Evolutionary conservation across 2,888 invertebrate genomes (phyloP).

Genomic region (Pimpla rufipes): DNA sequence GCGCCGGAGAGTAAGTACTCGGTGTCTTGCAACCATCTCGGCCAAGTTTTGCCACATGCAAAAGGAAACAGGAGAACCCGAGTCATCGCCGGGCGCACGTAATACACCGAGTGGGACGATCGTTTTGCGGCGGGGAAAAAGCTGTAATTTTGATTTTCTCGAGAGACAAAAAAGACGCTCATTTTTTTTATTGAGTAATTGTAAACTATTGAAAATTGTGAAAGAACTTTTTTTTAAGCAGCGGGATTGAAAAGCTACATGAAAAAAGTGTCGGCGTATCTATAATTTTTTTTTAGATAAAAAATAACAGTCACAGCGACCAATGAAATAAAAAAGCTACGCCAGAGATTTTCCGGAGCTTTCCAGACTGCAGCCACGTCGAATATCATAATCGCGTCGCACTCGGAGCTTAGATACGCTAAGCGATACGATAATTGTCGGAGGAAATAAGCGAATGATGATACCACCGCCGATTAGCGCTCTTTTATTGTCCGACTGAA

Average conservation of each 20-base stretch:
- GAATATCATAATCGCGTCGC: neutral
- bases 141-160: neutral
- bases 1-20: constrained; percentile 15
- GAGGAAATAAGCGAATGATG: constrained; percentile 20
- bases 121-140: neutral
- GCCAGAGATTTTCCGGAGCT: too few relatives aligned
- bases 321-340: too few relatives aligned
- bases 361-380: too few relatives aligned
- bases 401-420: neutral
- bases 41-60: constrained; percentile 6
- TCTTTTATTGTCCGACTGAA: constrained; percentile 10
- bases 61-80: constrained; percentile 4
- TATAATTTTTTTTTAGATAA: too few relatives aligned
- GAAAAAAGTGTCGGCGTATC: too few relatives aligned
- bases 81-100: neutral
- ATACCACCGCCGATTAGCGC: constrained; percentile 6
- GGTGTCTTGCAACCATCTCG: constrained; percentile 17
- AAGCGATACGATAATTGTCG: constrained; percentile 19
- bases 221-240: too few relatives aligned
- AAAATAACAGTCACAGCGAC: too few relatives aligned
- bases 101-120: neutral
- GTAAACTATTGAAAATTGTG: neutral
- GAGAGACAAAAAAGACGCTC: neutral
- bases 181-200: neutral
- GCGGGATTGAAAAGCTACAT: neutral